A percentile compares a stretch with the other conserved stretches of the same genome.
These are phyloP conservation scores for Grapholita molesta DNA, from an alignment of 1,140 invertebrate genomes.

Conservation along the genomic window DNA sequence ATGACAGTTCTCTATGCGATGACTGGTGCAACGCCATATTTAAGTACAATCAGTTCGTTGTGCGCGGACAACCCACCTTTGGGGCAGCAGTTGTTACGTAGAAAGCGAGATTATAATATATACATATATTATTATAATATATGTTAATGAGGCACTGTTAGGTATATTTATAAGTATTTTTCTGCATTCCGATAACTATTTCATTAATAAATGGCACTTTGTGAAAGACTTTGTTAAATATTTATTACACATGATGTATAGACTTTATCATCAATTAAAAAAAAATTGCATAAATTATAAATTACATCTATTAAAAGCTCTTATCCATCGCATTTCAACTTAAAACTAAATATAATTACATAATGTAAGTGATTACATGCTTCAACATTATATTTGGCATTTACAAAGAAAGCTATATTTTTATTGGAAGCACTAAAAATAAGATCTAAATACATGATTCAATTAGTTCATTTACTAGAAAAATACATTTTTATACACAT, in stretches of 20 bases:
- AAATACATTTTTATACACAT: constrained; percentile 16
- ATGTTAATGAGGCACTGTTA: background rate
- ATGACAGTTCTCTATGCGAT: no score
- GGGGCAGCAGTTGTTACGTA: no score
- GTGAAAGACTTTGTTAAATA: background rate
- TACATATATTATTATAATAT: background rate
- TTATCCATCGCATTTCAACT: constrained; percentile 33
- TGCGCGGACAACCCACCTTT: background rate
- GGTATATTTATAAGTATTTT: constrained; percentile 19
- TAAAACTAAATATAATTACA: constrained; percentile 30
- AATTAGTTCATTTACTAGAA: constrained; percentile 6
- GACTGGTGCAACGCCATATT: no score
- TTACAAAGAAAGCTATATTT: constrained; percentile 31
- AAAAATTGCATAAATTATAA: constrained; percentile 20
- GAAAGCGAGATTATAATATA: no score
- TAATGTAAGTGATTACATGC: constrained; percentile 17
- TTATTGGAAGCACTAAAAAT: constrained; percentile 51
- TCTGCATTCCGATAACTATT: background rate
- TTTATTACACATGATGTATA: background rate
- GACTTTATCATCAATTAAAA: background rate
- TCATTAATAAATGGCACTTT: constrained; percentile 22
- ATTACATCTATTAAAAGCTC: constrained; percentile 35
- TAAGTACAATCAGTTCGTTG: no score
- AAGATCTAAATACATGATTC: constrained; percentile 10
- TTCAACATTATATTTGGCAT: constrained; percentile 39